phyloP scores from a whole-genome alignment of 2,888 invertebrate genomes.

The Elmis aenea region DNA sequence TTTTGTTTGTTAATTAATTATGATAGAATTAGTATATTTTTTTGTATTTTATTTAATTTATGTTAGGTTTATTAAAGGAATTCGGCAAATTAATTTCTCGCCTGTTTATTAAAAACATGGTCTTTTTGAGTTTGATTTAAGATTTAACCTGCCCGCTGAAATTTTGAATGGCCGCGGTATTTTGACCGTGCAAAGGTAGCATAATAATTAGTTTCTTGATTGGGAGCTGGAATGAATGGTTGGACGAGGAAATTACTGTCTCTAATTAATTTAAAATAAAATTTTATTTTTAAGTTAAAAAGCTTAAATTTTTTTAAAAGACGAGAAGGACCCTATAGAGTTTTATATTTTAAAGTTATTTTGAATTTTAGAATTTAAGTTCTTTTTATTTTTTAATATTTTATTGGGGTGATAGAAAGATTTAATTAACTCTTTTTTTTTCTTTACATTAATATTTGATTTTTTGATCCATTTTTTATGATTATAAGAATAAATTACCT shows the following conservation, averaged over 20 bases:
- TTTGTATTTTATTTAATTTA: conserved; percentile 33
- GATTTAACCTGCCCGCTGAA: conserved; percentile 71
- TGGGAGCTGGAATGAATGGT: conserved; percentile 73
- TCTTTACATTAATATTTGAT: conserved; percentile 44
- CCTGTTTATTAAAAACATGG: conserved; percentile 78
- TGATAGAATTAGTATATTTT: conserved; percentile 56
- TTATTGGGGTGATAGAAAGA: conserved; percentile 61
- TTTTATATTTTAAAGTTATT: conserved; percentile 50
- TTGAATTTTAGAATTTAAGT: conserved; percentile 41
- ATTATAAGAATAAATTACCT: conserved; percentile 70
- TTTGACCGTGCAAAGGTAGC: conserved; percentile 76
- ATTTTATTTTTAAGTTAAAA: conserved; percentile 61
- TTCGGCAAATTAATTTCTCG: conserved; percentile 60
- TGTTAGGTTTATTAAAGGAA: conserved; percentile 51
- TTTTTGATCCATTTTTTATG: conserved; percentile 55
- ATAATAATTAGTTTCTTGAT: conserved; percentile 78
- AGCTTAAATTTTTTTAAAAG: conserved; percentile 60
- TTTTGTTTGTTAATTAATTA: conserved; percentile 48
- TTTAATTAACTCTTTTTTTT: conserved; percentile 53
- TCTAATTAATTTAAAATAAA: conserved; percentile 50
- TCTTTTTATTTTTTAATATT: conserved; percentile 34
- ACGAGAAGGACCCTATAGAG: conserved; percentile 79
- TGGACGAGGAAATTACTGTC: conserved; percentile 61
- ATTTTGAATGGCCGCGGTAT: conserved; percentile 72
- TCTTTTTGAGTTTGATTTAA: conserved; percentile 60